Evolutionary conservation across 2,888 invertebrate genomes (phyloP).

Genomic region (Tinea semifulvella): DNA sequence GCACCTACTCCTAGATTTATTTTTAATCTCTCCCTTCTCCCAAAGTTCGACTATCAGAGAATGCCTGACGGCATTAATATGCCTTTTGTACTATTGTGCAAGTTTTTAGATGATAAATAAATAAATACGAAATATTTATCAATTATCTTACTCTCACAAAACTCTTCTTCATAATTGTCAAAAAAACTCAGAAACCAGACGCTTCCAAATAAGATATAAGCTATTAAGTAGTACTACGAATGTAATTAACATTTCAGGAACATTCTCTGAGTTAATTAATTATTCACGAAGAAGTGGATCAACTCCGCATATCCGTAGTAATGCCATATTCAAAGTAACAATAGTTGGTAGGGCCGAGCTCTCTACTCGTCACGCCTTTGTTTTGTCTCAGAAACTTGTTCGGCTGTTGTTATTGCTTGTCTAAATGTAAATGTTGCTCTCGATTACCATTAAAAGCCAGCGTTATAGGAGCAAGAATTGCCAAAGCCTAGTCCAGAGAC

Average conservation of each 20-base stretch:
- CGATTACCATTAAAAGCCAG: constrained; percentile 32
- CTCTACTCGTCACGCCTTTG: constrained; percentile 36
- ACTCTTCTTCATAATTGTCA: no score
- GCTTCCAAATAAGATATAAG: background rate
- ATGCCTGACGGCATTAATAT: no score
- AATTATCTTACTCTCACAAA: no score
- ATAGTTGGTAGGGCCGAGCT: background rate
- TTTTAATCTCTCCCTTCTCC: no score
- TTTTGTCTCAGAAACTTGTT: constrained; percentile 41
- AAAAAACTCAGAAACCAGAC: no score
- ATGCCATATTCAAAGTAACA: background rate
- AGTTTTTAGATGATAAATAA: no score
- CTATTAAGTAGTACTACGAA: background rate
- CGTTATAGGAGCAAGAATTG: constrained; percentile 9
- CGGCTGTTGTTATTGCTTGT: constrained; percentile 34
- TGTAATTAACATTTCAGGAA: background rate
- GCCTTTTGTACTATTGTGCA: no score
- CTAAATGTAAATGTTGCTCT: constrained; percentile 43
- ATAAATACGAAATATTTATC: no score
- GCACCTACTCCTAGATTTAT: no score
- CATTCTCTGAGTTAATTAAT: background rate
- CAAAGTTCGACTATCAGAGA: no score
- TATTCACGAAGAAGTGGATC: background rate
- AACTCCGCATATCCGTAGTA: background rate
- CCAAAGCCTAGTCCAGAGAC: constrained; percentile 9